These are phyloP conservation scores for Monoplex corrugatus DNA, from an alignment of 2,888 invertebrate genomes.

Conservation along the genomic window DNA sequence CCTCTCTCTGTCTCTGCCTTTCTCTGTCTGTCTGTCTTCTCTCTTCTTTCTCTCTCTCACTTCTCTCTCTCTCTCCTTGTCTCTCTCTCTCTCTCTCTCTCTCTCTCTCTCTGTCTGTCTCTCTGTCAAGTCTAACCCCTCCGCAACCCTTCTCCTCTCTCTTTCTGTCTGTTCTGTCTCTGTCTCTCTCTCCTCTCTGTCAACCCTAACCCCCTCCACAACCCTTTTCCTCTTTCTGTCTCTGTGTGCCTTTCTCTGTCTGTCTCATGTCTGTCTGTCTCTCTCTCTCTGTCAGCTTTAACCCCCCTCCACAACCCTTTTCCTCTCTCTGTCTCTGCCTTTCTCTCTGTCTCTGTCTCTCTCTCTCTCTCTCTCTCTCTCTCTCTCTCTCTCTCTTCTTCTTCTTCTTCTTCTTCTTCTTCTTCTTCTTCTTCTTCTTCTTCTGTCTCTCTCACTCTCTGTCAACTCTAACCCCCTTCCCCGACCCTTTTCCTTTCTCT, in stretches of 20 bases:
- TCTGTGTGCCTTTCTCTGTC: neutral
- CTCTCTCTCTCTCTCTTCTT: neutral
- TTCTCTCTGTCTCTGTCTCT: neutral
- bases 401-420: neutral
- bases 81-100: neutral
- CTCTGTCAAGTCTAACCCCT: neutral
- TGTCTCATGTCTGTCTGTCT: too few species aligned
- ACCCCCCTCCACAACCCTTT: neutral
- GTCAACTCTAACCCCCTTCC: neutral
- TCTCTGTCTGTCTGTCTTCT: neutral
- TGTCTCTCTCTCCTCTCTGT: neutral
- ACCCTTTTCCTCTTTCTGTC: neutral
- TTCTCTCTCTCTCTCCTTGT: neutral
- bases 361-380: neutral
- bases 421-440: too few species aligned
- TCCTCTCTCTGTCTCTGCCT: neutral
- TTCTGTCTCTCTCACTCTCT: neutral
- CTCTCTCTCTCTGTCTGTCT: neutral
- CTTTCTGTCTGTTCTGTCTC: neutral
- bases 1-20: neutral
- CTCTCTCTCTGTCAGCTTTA: too few species aligned
- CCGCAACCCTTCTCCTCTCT: neutral
- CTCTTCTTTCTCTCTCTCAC: neutral
- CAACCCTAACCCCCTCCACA: too few species aligned
- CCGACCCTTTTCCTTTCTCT: neutral